phyloP scores from a whole-genome alignment of 2,888 invertebrate genomes.

The Chorisops tibialis region DNA sequence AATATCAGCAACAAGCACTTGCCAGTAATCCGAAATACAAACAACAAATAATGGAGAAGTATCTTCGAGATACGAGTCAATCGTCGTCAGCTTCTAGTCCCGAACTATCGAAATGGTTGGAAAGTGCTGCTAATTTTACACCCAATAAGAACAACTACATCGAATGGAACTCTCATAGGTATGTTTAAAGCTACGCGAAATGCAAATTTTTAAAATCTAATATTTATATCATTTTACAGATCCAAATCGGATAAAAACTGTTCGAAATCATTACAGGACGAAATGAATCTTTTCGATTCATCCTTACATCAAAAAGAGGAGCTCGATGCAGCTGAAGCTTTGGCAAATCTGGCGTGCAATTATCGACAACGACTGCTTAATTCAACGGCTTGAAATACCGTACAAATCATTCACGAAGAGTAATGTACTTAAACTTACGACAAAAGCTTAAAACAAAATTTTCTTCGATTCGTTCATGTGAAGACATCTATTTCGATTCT shows the following conservation, averaged over 20 bases:
- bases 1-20: conserved; percentile 32
- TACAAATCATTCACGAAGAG: conserved; percentile 12
- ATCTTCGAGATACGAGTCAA: conserved; percentile 51
- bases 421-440: too few species aligned
- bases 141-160: conserved; percentile 70
- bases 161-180: conserved; percentile 57
- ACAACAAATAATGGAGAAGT: conserved; percentile 61
- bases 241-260: conserved; percentile 23
- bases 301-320: conserved; percentile 65
- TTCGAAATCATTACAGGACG: conserved; percentile 29
- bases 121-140: conserved; percentile 70
- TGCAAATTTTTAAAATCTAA: background rate
- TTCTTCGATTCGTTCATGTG: background rate
- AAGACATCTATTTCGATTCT: background rate
- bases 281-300: conserved; percentile 27
- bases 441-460: background rate
- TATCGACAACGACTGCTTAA: conserved; percentile 47
- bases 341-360: conserved; percentile 63
- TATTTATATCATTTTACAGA: conserved; percentile 13
- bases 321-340: conserved; percentile 71
- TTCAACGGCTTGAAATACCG: conserved; percentile 26
- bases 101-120: conserved; percentile 70
- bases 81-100: conserved; percentile 42
- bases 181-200: conserved; percentile 2
- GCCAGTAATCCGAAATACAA: conserved; percentile 54